Evolutionary conservation across 2,797 vertebrate species (phyloP), one percentile per base, ranked within the genome.

Genomic region (Molothrus ater): DNA sequence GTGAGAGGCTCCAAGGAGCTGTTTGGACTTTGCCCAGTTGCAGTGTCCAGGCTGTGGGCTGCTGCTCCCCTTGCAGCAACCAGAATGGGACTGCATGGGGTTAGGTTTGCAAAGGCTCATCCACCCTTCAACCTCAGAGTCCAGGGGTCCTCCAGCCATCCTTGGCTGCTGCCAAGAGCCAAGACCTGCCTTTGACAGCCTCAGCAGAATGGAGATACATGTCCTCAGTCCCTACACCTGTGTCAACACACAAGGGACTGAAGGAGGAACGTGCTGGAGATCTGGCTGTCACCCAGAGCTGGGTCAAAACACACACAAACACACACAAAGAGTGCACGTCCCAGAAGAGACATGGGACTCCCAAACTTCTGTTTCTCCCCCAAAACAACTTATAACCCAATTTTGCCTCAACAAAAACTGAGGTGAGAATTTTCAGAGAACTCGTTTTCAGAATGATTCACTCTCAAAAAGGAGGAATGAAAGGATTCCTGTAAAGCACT

Each of bases 1-100:
- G 8, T 24, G 10, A 42, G 57, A 74, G 4, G 16, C 43, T 48
- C 74, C 71, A 21, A 61, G 56, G 18, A 60, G 68, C 24, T 64
- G 28, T 45, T 5, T 1, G 7, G 78, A 64, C n/a, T 47, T 32
- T 21, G 32, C 3, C 17, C 48, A 78, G 31, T 0, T 0, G 1
- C 21, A 10, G 24, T 43, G 18, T 12, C 51, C 4, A 1, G 28
- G 28, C 29, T 32, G 4, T 19, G 66, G 15, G 36, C 31, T 76
- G 54, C 63, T 66, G 40, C 51, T 70, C 17, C 22, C 31, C 42
- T 72, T 61, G 34, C 40, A 93, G 78, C 4, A 10, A 42, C 14
- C 2, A 4, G 40, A n/a, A 64, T 1, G 2, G 26, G 34, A 42
- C n/a, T 60, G 13, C 48, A 50, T 0, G 1, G 25, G 25, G 28